These are phyloP conservation scores for Fragum fragum DNA, from an alignment of 2,888 invertebrate genomes.

Conservation along the genomic window DNA sequence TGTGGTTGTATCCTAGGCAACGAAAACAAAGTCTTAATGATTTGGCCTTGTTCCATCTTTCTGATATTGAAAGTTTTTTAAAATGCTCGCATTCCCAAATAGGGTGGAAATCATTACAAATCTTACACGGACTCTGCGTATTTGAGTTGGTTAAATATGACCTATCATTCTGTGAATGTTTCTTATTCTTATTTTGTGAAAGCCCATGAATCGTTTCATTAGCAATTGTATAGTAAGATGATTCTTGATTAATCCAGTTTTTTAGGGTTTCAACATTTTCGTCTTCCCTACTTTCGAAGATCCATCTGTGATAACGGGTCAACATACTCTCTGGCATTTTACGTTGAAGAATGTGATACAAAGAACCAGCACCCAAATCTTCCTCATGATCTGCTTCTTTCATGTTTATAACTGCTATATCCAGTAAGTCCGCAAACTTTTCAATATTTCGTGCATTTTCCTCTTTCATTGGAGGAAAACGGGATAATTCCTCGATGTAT, in stretches of 20 bases:
- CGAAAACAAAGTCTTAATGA: slow-evolving; percentile 40
- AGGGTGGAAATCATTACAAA: slow-evolving; percentile 27
- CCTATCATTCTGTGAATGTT: no score
- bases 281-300: slow-evolving; percentile 33
- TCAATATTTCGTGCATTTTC: not conserved
- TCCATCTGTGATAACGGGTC: slow-evolving; percentile 39
- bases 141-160: not conserved
- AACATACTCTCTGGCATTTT: slow-evolving; percentile 45
- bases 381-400: slow-evolving; percentile 13
- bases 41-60: slow-evolving; percentile 42
- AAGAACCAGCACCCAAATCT: slow-evolving; percentile 7
- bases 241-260: no score
- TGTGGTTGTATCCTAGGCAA: slow-evolving; percentile 34
- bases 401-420: slow-evolving; percentile 14
- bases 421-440: not conserved
- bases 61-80: not conserved
- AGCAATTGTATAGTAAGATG: no score
- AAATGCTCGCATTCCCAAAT: slow-evolving; percentile 44
- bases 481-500: not conserved
- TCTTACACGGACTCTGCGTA: slow-evolving; percentile 22
- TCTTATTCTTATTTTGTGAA: no score
- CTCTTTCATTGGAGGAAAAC: slow-evolving; percentile 10
- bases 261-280: slow-evolving; percentile 22
- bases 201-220: no score
- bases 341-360: slow-evolving; percentile 3